Percentiles rank a stretch among this genome's conserved stretches.
Evolutionary conservation across 2,888 invertebrate species (phyloP).

Genomic region (Ophioninae sp.): DNA sequence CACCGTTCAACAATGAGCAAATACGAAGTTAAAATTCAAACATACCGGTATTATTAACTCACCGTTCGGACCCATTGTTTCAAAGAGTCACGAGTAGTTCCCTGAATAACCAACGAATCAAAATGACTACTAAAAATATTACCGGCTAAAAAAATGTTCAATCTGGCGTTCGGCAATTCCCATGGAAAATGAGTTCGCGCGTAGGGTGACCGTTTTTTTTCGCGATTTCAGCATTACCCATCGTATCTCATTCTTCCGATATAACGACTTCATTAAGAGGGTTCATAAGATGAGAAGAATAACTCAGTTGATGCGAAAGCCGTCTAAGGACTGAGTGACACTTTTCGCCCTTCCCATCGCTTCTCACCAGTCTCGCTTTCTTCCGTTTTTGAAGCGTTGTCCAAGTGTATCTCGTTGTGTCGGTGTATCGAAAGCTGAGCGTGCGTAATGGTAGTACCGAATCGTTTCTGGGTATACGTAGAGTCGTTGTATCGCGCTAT

Average conservation of each 20-base stretch:
- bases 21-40: conserved; percentile 12
- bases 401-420: conserved; percentile 24
- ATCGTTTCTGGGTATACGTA: conserved; percentile 24
- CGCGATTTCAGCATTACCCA: conserved; percentile 61
- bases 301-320: conserved; percentile 55
- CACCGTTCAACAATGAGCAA: conserved; percentile 19
- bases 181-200: neutral
- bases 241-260: conserved; percentile 56
- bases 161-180: neutral
- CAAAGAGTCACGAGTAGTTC: neutral
- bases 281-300: conserved; percentile 61
- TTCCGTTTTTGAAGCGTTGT: conserved; percentile 25
- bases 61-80: neutral
- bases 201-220: conserved; percentile 46
- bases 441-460: neutral
- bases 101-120: too few relatives aligned
- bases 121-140: too few relatives aligned
- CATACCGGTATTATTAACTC: neutral
- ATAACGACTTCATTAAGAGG: conserved; percentile 61
- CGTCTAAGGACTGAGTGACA: conserved; percentile 32
- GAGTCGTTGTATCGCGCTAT: conserved; percentile 23
- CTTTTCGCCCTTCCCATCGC: conserved; percentile 3
- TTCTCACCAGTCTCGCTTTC: conserved; percentile 19
- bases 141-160: neutral
- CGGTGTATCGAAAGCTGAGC: neutral